These are phyloP conservation scores for Clanis bilineata DNA, from an alignment of 2,888 invertebrate species.

Conservation along the genomic window DNA sequence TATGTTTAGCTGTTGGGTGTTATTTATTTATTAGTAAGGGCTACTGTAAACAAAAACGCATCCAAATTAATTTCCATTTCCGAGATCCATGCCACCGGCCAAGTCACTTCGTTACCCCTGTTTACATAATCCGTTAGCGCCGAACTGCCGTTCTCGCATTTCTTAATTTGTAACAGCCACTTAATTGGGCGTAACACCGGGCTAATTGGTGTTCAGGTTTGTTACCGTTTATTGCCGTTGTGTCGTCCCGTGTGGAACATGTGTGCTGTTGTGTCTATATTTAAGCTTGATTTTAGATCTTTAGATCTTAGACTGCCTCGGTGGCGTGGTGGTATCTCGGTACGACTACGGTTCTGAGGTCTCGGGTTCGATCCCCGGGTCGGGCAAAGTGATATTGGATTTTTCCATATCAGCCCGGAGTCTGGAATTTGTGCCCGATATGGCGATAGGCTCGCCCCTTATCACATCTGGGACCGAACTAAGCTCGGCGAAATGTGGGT, in stretches of 20 bases:
- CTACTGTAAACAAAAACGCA: constrained; percentile 14
- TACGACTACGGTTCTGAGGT: no score
- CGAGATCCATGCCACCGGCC: neutral
- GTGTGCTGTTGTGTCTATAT: neutral
- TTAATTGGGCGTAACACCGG: constrained; percentile 56
- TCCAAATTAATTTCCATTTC: constrained; percentile 23
- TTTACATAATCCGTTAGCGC: constrained; percentile 63
- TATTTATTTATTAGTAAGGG: no score
- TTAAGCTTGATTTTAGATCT: neutral
- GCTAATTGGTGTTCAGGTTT: constrained; percentile 30
- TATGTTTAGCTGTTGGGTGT: no score
- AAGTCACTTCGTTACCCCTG: constrained; percentile 64
- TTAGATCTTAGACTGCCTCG: neutral
- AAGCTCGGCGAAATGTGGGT: no score
- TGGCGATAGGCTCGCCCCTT: no score
- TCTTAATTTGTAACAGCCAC: constrained; percentile 68
- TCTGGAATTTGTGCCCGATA: no score
- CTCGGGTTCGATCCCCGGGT: no score
- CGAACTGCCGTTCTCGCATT: constrained; percentile 51
- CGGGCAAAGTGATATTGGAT: no score
- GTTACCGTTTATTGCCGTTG: constrained; percentile 26
- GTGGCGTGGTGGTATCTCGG: no score
- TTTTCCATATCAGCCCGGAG: no score
- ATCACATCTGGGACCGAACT: no score
- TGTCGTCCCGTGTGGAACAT: constrained; percentile 17